Percentiles rank a stretch among this genome's conserved stretches.
phyloP scores from a whole-genome alignment of 2,888 invertebrate genomes.

The Cylloceria caligata region DNA sequence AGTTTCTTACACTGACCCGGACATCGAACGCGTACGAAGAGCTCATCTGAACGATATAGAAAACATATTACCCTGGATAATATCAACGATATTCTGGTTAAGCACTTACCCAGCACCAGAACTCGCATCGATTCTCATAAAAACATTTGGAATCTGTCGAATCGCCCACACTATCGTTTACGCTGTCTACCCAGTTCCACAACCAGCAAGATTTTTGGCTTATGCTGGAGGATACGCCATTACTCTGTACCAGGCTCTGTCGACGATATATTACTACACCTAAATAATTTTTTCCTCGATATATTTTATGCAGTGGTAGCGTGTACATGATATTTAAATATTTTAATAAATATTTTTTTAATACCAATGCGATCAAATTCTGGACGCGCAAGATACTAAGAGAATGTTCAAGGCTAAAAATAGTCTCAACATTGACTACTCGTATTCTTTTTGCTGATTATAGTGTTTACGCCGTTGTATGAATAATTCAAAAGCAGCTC shows the following conservation, averaged over 20 bases:
- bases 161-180: conserved; percentile 86
- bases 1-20: conserved; percentile 77
- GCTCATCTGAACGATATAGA: conserved; percentile 86
- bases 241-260: conserved; percentile 83
- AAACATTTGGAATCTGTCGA: conserved; percentile 84
- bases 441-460: background rate
- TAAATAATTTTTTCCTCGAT: conserved; percentile 18
- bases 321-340: background rate
- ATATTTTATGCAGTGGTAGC: background rate
- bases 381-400: background rate
- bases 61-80: conserved; percentile 85
- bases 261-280: conserved; percentile 66
- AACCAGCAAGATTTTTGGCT: conserved; percentile 84
- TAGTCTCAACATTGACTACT: background rate
- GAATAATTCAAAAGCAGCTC: conserved; percentile 17
- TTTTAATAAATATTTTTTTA: background rate
- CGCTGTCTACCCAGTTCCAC: conserved; percentile 83
- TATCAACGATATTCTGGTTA: conserved; percentile 84
- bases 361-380: too few species aligned
- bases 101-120: conserved; percentile 76
- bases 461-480: background rate
- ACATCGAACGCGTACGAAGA: conserved; percentile 85
- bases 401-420: conserved; percentile 14
- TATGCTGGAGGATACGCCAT: conserved; percentile 81
- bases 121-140: conserved; percentile 84